phyloP scores from a whole-genome alignment of 2,113 vertebrate species.

The Oceanodroma tethys region DNA sequence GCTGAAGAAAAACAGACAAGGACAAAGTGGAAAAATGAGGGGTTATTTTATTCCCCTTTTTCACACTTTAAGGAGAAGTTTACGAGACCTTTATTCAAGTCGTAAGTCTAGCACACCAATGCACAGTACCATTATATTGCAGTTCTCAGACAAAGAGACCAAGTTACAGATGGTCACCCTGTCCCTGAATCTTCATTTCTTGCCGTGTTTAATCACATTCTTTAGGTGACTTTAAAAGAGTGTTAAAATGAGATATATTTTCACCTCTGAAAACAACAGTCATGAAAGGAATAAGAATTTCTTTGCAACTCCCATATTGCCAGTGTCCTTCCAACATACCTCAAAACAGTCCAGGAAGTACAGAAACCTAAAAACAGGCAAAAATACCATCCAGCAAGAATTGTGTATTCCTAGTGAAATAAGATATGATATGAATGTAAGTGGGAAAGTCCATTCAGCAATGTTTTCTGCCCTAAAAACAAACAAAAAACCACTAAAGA shows the following conservation, averaged over 20 bases:
- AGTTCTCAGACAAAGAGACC: not conserved
- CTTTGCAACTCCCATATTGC: not conserved
- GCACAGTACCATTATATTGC: not conserved
- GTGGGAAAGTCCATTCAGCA: not conserved
- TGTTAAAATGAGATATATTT: not conserved
- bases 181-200: not conserved
- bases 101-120: not conserved
- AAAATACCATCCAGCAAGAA: not conserved
- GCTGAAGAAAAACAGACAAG: not conserved
- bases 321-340: not conserved
- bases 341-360: not conserved
- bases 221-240: not conserved
- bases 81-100: not conserved
- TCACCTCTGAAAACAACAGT: not conserved
- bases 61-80: not conserved
- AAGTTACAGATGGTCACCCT: not conserved
- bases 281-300: not conserved
- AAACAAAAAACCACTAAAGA: not conserved
- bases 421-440: not conserved
- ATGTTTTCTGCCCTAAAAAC: not conserved
- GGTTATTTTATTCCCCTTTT: not conserved
- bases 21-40: not conserved
- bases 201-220: not conserved
- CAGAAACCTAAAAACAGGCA: not conserved
- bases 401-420: not conserved